Evolutionary conservation across 2,888 invertebrate species (phyloP), one percentile per base, ranked within the genome.

Genomic region (Dione vanillae): DNA sequence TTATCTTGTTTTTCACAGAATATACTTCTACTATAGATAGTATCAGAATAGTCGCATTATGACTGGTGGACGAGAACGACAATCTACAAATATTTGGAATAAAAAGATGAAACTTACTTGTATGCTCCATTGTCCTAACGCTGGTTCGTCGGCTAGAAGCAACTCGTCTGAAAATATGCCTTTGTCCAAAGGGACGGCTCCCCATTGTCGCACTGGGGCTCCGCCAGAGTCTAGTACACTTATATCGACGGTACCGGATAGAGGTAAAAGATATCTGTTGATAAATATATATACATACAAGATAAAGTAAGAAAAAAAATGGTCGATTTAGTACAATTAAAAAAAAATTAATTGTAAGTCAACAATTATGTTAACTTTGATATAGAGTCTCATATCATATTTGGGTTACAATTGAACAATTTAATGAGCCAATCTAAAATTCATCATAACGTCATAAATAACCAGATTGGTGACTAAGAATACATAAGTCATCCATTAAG

Each of bases 101-200:
- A 12, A 35, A 51, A 41, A 6, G 2, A n/a, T 27, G 20, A 27
- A 16, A 68, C 59, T 61, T 79, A 86, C 94, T 74, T 96, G 95
- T 76, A 98, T 96, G 69, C 95, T 96, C 98, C 98, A 99, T 83
- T 96, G 95, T 37, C 98, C 98, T 27, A 98, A 92, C 19, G 97
- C 96, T 0, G 98, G 98, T 75, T 96, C 96, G 65, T 96, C 95
- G 37, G 98, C 97, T 6, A 98, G 89, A 72, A 95, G 94, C 27
- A 98, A 86, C 78, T 97, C 96, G 2, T 95, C 95, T 1, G 96
- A 94, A 80, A 96, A 96, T 0, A 98, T 95, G 12, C 98, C 98
- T 73, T 95, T 94, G 12, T 94, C 95, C 47, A 96, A 90, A 59
- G 95, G 88, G 0, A 95, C 95, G 20, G 95, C 94, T 9, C 90